These are phyloP conservation scores for Leptopterna dolabrata DNA, from an alignment of 2,888 invertebrate species.

Conservation along the genomic window DNA sequence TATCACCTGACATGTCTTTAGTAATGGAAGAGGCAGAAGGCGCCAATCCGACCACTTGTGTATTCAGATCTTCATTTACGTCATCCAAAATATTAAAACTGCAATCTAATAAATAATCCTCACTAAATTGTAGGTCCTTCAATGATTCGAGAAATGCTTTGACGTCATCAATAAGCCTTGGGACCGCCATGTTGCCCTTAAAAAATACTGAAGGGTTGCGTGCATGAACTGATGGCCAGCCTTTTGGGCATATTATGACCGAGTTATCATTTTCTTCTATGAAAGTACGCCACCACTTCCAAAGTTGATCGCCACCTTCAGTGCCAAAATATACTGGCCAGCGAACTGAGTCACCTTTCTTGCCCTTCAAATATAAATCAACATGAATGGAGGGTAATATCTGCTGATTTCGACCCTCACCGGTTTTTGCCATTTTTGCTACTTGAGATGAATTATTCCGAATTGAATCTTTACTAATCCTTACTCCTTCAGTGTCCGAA, in stretches of 20 bases:
- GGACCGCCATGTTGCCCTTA: background rate
- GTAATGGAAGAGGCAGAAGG: background rate
- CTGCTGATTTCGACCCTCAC: background rate
- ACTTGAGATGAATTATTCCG: background rate
- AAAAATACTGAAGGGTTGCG: background rate
- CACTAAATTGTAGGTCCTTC: background rate
- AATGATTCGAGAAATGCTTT: background rate
- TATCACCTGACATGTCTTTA: background rate
- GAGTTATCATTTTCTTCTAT: background rate
- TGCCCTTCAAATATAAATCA: background rate
- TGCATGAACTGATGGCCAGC: background rate
- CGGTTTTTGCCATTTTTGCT: background rate
- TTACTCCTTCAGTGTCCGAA: background rate
- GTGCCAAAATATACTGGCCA: background rate
- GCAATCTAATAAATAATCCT: background rate
- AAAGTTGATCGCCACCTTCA: background rate
- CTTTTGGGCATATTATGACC: background rate
- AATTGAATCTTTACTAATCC: background rate
- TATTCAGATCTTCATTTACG: background rate
- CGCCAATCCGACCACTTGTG: too few relatives aligned
- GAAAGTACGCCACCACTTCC: conserved; percentile 31
- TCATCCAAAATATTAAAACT: background rate
- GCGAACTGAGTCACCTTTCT: background rate
- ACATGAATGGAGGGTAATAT: background rate
- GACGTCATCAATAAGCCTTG: conserved; percentile 17